These are phyloP conservation scores for Mythimna albipuncta DNA, from an alignment of 2,888 invertebrate genomes.

Conservation along the genomic window DNA sequence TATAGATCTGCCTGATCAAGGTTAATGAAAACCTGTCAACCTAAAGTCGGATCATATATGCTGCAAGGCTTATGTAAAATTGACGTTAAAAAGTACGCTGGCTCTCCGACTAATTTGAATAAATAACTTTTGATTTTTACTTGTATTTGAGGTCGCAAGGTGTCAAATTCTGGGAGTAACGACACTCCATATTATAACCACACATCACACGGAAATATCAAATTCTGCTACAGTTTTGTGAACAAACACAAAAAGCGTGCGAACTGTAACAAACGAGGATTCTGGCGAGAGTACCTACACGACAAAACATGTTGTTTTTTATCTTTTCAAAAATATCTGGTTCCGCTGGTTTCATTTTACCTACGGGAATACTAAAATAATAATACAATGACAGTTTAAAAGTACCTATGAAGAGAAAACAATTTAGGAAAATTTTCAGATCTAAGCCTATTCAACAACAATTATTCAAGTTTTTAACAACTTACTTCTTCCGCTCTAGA, in stretches of 20 bases:
- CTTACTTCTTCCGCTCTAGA: too few relatives aligned
- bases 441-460: too few relatives aligned
- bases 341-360: constrained; percentile 13
- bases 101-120: too few relatives aligned
- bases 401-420: not conserved
- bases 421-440: too few relatives aligned
- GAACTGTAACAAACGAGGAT: constrained; percentile 9
- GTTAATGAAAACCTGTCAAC: too few relatives aligned
- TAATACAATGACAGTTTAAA: not conserved
- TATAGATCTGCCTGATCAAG: too few relatives aligned
- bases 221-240: constrained; percentile 40
- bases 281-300: not conserved
- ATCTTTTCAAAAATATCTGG: constrained; percentile 5
- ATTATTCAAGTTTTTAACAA: too few relatives aligned
- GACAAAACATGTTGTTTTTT: constrained; percentile 5
- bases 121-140: too few relatives aligned
- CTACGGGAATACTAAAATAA: not conserved
- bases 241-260: constrained; percentile 39
- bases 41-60: too few relatives aligned
- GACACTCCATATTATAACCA: not conserved
- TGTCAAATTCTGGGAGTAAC: not conserved
- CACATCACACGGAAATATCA: constrained; percentile 34
- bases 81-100: too few relatives aligned
- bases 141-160: not conserved
- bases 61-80: too few relatives aligned